These are phyloP conservation scores for Micrasema longulum DNA, from an alignment of 1,140 invertebrate genomes.

Conservation along the genomic window DNA sequence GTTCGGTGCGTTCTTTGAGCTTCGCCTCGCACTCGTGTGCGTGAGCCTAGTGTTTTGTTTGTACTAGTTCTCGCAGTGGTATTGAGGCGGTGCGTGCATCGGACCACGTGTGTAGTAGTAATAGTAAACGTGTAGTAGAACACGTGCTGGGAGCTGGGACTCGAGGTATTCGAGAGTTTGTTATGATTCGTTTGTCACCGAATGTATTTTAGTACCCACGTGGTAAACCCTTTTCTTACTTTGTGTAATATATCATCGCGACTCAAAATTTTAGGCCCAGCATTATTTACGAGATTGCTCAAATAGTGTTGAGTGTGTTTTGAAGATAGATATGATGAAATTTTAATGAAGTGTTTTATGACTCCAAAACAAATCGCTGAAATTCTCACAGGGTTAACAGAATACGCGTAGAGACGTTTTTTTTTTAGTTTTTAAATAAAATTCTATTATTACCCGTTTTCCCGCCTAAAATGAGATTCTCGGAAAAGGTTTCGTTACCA, in stretches of 20 bases:
- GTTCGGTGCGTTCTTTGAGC: conserved; percentile 11
- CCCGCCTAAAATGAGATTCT: conserved; percentile 11
- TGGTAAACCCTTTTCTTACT: conserved; percentile 11
- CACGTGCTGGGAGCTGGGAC: conserved; percentile 32
- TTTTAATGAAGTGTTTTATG: too few relatives aligned
- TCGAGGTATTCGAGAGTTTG: conserved; percentile 35
- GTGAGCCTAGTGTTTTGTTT: neutral
- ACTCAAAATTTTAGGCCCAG: too few relatives aligned
- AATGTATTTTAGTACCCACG: conserved; percentile 30
- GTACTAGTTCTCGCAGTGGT: neutral
- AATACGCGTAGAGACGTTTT: too few relatives aligned
- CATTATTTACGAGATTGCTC: too few relatives aligned
- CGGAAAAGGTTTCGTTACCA: conserved; percentile 11
- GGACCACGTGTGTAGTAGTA: conserved; percentile 16
- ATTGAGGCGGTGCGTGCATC: conserved; percentile 17
- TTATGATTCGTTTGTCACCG: conserved; percentile 33
- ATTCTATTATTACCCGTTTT: neutral
- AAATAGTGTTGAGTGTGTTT: too few relatives aligned
- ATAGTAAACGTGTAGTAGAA: conserved; percentile 8
- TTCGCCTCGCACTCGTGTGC: conserved; percentile 9
- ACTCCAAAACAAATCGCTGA: too few relatives aligned
- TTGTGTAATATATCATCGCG: too few relatives aligned
- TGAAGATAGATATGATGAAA: too few relatives aligned
- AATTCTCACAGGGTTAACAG: too few relatives aligned
- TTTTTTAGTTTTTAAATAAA: too few relatives aligned